Conservation (phyloP, 2,888 invertebrate species). For the Sacculina carcini region DNA sequence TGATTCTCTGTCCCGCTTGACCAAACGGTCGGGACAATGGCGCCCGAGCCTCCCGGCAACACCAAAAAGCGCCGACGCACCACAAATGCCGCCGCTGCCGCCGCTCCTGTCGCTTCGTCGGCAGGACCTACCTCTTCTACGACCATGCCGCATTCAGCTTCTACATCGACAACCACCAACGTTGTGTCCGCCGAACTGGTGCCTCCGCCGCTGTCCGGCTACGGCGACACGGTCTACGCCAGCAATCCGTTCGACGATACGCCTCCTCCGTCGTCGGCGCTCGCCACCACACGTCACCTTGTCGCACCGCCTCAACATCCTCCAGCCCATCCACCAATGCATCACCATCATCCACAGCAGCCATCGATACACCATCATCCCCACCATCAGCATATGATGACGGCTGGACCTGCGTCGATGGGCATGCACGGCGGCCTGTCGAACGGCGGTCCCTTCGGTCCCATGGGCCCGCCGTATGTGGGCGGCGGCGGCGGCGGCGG, state of each 20-base stretch:
- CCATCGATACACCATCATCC: slow-evolving; percentile 7
- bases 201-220: slow-evolving; percentile 50
- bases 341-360: slow-evolving; percentile 13
- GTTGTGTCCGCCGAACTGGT: slow-evolving; percentile 46
- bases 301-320: no score
- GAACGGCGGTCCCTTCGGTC: slow-evolving; percentile 13
- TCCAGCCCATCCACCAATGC: slow-evolving; percentile 11
- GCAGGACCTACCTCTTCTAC: slow-evolving; percentile 31
- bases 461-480: slow-evolving; percentile 14
- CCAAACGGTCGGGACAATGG: no score
- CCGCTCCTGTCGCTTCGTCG: slow-evolving; percentile 31
- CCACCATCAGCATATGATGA: slow-evolving; percentile 20
- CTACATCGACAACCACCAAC: no score
- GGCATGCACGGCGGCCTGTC: slow-evolving; percentile 7
- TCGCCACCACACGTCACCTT: slow-evolving; percentile 11
- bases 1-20: no score
- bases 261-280: slow-evolving; percentile 22
- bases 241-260: slow-evolving; percentile 87
- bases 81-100: slow-evolving; percentile 32
- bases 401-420: slow-evolving; percentile 44
- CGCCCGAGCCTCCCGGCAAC: slow-evolving; percentile 49
- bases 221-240: slow-evolving; percentile 76
- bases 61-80: slow-evolving; percentile 67
- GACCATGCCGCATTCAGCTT: slow-evolving; percentile 18
- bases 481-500: slow-evolving; percentile 21